These are phyloP conservation scores for Ecliptopera silaceata DNA, from an alignment of 2,888 invertebrate species.

Conservation along the genomic window DNA sequence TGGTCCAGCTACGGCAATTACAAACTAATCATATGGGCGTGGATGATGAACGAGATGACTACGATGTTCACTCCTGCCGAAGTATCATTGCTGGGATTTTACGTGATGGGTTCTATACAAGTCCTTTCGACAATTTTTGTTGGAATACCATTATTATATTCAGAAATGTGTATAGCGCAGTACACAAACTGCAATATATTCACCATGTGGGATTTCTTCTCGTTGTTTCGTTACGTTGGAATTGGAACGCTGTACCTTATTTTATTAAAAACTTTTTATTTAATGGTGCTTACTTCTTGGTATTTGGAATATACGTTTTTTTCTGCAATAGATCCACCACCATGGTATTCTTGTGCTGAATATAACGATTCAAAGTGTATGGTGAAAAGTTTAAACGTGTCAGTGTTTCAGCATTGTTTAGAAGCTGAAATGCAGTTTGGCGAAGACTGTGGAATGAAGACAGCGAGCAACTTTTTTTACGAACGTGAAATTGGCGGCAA, in stretches of 20 bases:
- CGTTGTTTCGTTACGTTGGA: constrained; percentile 63
- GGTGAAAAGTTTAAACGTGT: constrained; percentile 67
- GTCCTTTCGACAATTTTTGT: constrained; percentile 55
- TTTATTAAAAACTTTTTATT: constrained; percentile 57
- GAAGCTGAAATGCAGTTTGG: constrained; percentile 62
- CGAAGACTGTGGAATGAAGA: constrained; percentile 70
- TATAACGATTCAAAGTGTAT: constrained; percentile 61
- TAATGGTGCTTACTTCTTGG: constrained; percentile 62
- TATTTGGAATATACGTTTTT: constrained; percentile 65
- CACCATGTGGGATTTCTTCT: constrained; percentile 69
- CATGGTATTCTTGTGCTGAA: constrained; percentile 68
- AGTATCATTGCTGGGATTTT: constrained; percentile 63
- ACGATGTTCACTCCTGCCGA: constrained; percentile 53
- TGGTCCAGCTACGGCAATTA: constrained; percentile 64
- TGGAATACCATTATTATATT: constrained; percentile 70
- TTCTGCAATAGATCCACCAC: constrained; percentile 60
- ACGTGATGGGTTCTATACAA: constrained; percentile 52
- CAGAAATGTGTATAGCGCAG: constrained; percentile 70
- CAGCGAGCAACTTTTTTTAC: constrained; percentile 67
- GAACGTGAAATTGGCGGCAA: constrained; percentile 63
- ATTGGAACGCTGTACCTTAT: constrained; percentile 59
- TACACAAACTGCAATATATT: constrained; percentile 65
- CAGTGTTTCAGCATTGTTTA: constrained; percentile 69
- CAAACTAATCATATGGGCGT: constrained; percentile 61
- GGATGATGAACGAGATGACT: constrained; percentile 69